phyloP scores from a whole-genome alignment of 2,888 invertebrate species.

The Melitaea athalia region DNA sequence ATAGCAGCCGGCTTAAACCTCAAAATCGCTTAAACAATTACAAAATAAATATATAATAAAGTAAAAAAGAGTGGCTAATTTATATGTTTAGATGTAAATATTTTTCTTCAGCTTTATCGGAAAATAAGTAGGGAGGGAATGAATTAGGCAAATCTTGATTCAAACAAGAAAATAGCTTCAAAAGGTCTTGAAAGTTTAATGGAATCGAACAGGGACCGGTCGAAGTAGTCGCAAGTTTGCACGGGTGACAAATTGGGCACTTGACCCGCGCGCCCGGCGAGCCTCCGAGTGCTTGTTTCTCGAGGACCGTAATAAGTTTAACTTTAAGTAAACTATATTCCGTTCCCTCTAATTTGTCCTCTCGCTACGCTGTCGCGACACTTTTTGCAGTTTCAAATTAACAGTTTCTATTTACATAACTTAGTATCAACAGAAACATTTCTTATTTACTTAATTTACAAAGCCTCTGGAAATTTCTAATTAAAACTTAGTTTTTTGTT shows the following conservation, averaged over 20 bases:
- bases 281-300: conserved; percentile 77
- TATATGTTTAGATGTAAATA: not conserved
- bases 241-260: conserved; percentile 82
- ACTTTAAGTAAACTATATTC: conserved; percentile 82
- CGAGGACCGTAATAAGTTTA: conserved; percentile 81
- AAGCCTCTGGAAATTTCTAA: conserved; percentile 28
- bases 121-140: conserved; percentile 52
- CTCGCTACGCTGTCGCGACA: conserved; percentile 57
- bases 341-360: conserved; percentile 79
- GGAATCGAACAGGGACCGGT: conserved; percentile 77
- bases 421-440: conserved; percentile 35
- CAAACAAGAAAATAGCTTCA: conserved; percentile 79
- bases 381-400: conserved; percentile 68
- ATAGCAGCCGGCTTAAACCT: conserved; percentile 7
- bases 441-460: conserved; percentile 39
- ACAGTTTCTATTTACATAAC: conserved; percentile 52
- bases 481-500: conserved; percentile 24
- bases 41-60: not conserved
- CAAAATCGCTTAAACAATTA: not conserved
- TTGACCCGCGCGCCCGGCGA: conserved; percentile 76
- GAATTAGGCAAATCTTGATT: conserved; percentile 78
- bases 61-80: not conserved
- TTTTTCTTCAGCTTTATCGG: not conserved
- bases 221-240: conserved; percentile 77
- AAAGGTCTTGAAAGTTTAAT: conserved; percentile 82